Evolutionary conservation across 2,797 vertebrate species (phyloP).

Genomic region (Eospalax fontanierii): DNA sequence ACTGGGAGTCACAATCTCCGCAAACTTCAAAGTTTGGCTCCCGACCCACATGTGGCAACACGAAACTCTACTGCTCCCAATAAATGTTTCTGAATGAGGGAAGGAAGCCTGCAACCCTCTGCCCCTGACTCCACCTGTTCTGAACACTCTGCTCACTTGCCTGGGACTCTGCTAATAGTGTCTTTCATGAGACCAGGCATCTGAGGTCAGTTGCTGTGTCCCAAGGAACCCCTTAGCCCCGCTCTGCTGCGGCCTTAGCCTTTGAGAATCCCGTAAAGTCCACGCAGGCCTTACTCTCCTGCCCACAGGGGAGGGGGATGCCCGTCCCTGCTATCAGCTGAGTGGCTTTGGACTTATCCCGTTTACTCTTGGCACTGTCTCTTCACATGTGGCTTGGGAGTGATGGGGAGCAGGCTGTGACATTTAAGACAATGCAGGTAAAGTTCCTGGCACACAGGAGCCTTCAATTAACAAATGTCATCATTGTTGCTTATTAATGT

Average conservation of each 20-base stretch:
- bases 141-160: neutral
- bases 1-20: neutral
- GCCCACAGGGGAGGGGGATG: neutral
- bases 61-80: neutral
- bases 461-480: neutral
- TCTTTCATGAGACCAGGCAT: neutral
- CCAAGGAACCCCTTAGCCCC: neutral
- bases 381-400: neutral
- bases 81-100: neutral
- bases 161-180: neutral
- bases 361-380: conserved; percentile 17
- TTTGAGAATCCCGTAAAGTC: neutral
- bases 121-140: neutral
- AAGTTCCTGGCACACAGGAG: neutral
- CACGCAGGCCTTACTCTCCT: neutral
- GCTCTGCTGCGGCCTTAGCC: neutral
- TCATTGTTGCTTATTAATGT: neutral
- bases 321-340: neutral
- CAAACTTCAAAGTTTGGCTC: neutral
- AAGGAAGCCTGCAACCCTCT: neutral
- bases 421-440: neutral
- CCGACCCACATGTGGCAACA: neutral
- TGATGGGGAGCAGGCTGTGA: neutral
- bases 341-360: neutral
- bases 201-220: neutral